These are phyloP conservation scores for Omphaloscelis lunosa DNA, from an alignment of 2,888 invertebrate genomes.

Conservation along the genomic window DNA sequence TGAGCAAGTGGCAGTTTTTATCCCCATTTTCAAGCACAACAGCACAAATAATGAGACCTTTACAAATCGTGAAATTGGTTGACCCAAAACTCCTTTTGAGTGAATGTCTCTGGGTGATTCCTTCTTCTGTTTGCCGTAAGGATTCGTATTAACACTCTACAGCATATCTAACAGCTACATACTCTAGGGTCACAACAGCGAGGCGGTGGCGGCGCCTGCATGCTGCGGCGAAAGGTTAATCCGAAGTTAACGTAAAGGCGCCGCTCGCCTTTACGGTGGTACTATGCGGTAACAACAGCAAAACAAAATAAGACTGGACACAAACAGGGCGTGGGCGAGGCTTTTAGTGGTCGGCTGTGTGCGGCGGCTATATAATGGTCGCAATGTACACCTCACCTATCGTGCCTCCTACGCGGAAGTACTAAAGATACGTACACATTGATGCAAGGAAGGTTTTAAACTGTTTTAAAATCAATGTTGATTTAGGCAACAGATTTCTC, in stretches of 20 bases:
- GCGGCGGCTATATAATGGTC: slow-evolving; percentile 46
- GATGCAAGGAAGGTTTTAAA: background rate
- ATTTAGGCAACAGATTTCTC: background rate
- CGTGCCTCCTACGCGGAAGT: background rate
- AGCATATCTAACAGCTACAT: background rate
- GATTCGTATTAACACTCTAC: background rate
- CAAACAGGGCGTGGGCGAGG: slow-evolving; percentile 43
- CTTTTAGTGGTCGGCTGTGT: slow-evolving; percentile 51
- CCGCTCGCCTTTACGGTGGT: too few relatives aligned
- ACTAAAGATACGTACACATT: background rate
- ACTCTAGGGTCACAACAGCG: background rate
- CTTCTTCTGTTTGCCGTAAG: background rate
- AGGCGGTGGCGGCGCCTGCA: slow-evolving; percentile 5
- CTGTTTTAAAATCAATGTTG: background rate
- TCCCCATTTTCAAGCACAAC: background rate
- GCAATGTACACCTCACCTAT: slow-evolving; percentile 2
- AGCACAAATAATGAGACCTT: background rate
- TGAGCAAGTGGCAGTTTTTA: background rate
- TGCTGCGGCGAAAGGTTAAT: slow-evolving; percentile 1
- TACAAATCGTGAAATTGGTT: background rate
- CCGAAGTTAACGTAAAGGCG: slow-evolving; percentile 14
- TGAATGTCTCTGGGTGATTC: background rate
- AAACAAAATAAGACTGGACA: slow-evolving; percentile 47
- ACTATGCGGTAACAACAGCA: slow-evolving; percentile 36
- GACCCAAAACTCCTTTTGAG: background rate